Conservation (phyloP, 2,888 invertebrate genomes). For the Artemia sp. region DNA sequence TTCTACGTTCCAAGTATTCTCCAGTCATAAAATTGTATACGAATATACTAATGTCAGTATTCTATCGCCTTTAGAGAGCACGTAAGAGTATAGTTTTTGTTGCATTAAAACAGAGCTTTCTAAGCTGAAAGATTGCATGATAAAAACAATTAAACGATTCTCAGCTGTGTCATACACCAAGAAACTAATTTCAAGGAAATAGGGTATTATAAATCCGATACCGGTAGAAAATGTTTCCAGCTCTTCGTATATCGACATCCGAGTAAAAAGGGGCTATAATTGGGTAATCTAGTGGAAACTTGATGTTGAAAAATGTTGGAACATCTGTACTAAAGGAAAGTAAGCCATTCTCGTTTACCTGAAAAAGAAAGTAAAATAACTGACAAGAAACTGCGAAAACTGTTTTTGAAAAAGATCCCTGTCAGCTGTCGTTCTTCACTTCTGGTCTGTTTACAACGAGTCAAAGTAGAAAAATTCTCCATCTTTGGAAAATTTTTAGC, state of each 20-base stretch:
- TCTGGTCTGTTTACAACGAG: too few relatives aligned
- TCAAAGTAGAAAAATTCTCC: too few relatives aligned
- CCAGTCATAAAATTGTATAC: too few relatives aligned
- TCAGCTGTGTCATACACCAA: neutral
- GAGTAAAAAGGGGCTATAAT: conserved; percentile 77
- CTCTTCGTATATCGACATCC: conserved; percentile 62
- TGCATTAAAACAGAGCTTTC: neutral
- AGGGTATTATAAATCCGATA: conserved; percentile 26
- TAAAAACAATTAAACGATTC: neutral
- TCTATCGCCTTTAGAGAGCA: too few relatives aligned
- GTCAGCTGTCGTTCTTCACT: too few relatives aligned
- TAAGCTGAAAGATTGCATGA: neutral
- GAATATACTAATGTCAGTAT: too few relatives aligned
- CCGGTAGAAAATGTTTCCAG: conserved; percentile 54
- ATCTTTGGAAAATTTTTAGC: too few relatives aligned
- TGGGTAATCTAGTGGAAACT: conserved; percentile 74
- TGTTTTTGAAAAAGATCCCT: conserved; percentile 10
- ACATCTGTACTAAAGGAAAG: conserved; percentile 77
- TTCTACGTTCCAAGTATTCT: too few relatives aligned
- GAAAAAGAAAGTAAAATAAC: conserved; percentile 28
- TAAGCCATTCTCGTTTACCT: conserved; percentile 83
- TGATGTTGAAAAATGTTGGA: conserved; percentile 63
- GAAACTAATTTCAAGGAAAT: neutral
- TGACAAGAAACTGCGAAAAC: neutral
- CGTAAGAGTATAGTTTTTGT: too few relatives aligned